phyloP scores from a whole-genome alignment of 2,888 invertebrate genomes.

The Epinotia demarniana region DNA sequence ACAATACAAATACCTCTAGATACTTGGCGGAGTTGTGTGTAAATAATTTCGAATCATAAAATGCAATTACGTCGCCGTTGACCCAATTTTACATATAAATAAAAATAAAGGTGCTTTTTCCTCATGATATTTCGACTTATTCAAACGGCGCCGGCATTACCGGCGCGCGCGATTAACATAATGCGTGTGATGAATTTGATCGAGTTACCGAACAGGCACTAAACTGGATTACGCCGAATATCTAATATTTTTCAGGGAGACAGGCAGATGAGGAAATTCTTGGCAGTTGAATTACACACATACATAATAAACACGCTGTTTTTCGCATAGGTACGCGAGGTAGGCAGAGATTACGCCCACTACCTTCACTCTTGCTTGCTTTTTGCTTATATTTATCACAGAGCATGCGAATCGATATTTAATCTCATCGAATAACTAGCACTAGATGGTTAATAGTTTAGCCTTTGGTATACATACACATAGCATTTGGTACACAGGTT shows the following conservation, averaged over 20 bases:
- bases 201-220: conserved; percentile 27
- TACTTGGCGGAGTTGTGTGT: not conserved
- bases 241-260: conserved; percentile 22
- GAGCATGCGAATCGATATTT: too few relatives aligned
- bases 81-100: conserved; percentile 24
- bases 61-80: conserved; percentile 17
- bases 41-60: not conserved
- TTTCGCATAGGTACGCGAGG: too few relatives aligned
- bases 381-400: too few relatives aligned
- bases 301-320: not conserved
- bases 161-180: conserved; percentile 24
- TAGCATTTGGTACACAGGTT: too few relatives aligned
- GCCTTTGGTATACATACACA: not conserved
- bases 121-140: conserved; percentile 27
- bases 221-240: conserved; percentile 24
- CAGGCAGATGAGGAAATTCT: conserved; percentile 14
- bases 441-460: not conserved
- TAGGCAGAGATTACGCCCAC: not conserved
- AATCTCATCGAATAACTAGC: not conserved
- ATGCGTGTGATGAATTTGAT: conserved; percentile 32
- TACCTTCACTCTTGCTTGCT: too few relatives aligned
- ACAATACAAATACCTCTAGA: not conserved
- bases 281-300: conserved; percentile 1
- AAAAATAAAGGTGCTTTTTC: conserved; percentile 23
- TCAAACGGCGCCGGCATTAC: conserved; percentile 26